phyloP scores from a whole-genome alignment of 2,113 vertebrate genomes.

The Sinosuthora webbiana region DNA sequence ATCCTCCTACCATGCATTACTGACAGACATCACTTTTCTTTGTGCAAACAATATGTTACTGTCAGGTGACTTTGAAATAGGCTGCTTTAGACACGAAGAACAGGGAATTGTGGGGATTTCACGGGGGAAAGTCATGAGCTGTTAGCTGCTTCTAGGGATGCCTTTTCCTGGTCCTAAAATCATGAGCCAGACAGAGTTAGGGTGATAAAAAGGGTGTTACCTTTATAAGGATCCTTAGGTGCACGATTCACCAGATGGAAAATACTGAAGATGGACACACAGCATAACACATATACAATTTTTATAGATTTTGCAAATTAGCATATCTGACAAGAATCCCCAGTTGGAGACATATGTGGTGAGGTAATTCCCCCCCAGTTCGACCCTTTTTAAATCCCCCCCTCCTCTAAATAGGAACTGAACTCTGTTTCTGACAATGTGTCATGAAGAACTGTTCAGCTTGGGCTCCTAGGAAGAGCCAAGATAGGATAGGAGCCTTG shows the following conservation, averaged over 20 bases:
- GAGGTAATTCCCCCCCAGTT: not conserved
- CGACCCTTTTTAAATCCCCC: fast-evolving
- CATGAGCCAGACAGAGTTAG: not conserved
- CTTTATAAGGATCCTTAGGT: not conserved
- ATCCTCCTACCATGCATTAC: not conserved
- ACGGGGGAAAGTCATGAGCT: not conserved
- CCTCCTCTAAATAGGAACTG: not conserved
- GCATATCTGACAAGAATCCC: not conserved
- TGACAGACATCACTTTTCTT: not conserved
- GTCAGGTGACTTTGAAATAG: not conserved
- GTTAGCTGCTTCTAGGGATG: not conserved
- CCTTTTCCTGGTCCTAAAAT: not conserved
- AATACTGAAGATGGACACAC: not conserved
- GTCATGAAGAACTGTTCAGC: not conserved
- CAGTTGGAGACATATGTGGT: too few species aligned
- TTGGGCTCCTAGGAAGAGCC: not conserved
- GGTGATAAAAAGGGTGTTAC: not conserved
- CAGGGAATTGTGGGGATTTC: not conserved
- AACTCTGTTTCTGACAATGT: not conserved
- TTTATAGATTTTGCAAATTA: not conserved
- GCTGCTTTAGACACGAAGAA: not conserved
- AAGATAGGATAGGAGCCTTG: not conserved
- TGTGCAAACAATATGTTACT: not conserved
- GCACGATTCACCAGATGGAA: not conserved
- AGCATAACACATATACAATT: not conserved